Base-by-base conservation (phyloP, 2,797 vertebrate genomes). In the Merluccius polli region DNA sequence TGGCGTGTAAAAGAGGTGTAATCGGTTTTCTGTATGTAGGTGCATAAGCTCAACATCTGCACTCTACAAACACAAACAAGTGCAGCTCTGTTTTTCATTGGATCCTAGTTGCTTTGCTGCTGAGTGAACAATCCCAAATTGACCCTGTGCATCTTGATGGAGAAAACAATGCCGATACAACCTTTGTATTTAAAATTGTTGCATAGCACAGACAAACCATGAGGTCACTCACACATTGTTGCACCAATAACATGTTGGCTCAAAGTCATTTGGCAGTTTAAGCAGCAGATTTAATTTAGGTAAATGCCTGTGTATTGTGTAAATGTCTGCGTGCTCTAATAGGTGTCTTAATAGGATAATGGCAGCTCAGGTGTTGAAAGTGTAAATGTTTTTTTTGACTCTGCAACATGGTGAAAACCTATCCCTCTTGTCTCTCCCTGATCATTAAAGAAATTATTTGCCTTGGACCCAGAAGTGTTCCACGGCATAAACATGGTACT, bases 371-470 rank as follows among this genome's bases (percentile, higher is more conserved):
- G 36, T 44, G 8, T 72, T 44, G 33, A 72, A 71, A 6, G 71
- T 72, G 9, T 72, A 24, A 10, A 77, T 8, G 12, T 71, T 75
- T 1, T 70, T 38, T 32, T 75, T 30, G 67, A n/a, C 59, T 33
- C 33, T 6, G 4, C 15, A 72, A 35, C 71, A 85, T 85, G 82
- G 59, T 65, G 59, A 65, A 65, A 88, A 89, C 81, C 84, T 85
- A 81, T 83, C 71, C 86, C 72, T 91, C 81, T 91, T 90, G 84
- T 93, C 81, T 92, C 75, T 91, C 86, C 89, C 76, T 87, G 87
- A 82, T 87, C 83, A 83, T 85, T 82, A 87, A 93, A 93, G 91
- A 93, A 93, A 90, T 89, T 93, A 90, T 92, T 93, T 93, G 88
- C 90, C 83, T 86, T 93, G 91, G 92, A 93, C 85, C 92, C 92